Percentiles rank a stretch among this genome's conserved stretches.
These are phyloP conservation scores for Rhynchopsitta pachyrhyncha DNA, from an alignment of 2,113 vertebrate genomes.

Conservation along the genomic window DNA sequence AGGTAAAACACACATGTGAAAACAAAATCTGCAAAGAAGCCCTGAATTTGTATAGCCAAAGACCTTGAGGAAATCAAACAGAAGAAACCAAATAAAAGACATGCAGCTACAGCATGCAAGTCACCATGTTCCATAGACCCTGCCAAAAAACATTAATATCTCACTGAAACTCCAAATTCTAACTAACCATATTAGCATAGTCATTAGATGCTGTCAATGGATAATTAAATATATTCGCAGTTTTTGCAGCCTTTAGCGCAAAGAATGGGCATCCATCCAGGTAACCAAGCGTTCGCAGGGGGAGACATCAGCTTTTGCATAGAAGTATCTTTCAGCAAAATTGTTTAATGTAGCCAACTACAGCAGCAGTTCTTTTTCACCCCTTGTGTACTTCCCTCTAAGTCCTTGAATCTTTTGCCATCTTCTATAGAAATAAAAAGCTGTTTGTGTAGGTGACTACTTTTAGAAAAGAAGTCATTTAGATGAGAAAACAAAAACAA, in stretches of 20 bases:
- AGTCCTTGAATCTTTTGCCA: not conserved
- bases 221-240: slow-evolving; percentile 32
- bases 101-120: not conserved
- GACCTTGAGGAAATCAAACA: not conserved
- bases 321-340: not conserved
- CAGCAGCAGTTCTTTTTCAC: not conserved
- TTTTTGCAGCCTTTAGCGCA: not conserved
- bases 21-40: not conserved
- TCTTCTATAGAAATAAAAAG: not conserved
- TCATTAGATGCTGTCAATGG: slow-evolving; percentile 25
- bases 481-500: not conserved
- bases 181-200: slow-evolving; percentile 29
- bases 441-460: not conserved
- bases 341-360: not conserved
- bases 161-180: not conserved
- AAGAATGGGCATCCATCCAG: slow-evolving; percentile 27
- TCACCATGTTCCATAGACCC: not conserved
- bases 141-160: slow-evolving; percentile 8
- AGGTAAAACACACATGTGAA: not conserved
- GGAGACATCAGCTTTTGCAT: not conserved
- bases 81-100: not conserved
- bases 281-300: not conserved
- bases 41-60: not conserved
- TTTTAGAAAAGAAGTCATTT: not conserved
- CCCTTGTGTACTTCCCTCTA: not conserved